A percentile compares a stretch with the other conserved stretches of the same genome.
Conservation (phyloP, 2,888 invertebrate species). For the Sphaeridia pumilis region DNA sequence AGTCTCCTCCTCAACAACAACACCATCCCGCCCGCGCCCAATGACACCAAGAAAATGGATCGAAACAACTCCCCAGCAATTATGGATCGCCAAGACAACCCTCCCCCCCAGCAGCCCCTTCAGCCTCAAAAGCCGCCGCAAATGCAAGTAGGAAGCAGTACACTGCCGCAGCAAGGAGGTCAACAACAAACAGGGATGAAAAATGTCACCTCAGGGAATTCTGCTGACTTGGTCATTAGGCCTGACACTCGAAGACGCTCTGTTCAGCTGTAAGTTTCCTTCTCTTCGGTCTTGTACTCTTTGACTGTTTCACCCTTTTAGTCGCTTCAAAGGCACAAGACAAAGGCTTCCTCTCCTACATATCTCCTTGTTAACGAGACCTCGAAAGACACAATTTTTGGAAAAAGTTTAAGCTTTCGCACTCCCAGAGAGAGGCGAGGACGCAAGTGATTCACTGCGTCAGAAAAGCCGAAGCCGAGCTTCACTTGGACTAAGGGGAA, state of each 20-base stretch:
- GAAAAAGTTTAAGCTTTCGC: too few species aligned
- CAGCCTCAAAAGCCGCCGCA: not conserved
- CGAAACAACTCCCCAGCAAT: not conserved
- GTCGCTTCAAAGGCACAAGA: too few species aligned
- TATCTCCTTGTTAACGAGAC: too few species aligned
- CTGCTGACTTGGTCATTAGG: slow-evolving; percentile 29
- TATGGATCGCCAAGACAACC: slow-evolving; percentile 1
- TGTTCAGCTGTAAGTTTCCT: slow-evolving; percentile 36
- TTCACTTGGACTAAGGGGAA: too few species aligned
- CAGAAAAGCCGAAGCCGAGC: too few species aligned
- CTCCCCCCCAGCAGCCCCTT: slow-evolving; percentile 1
- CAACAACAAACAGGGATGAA: slow-evolving; percentile 13
- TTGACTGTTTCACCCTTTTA: too few species aligned
- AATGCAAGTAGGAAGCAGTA: too few species aligned
- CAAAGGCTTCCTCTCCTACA: too few species aligned
- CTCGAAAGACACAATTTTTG: too few species aligned
- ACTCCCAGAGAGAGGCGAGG: too few species aligned
- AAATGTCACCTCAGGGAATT: slow-evolving; percentile 11
- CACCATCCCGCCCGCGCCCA: slow-evolving; percentile 20
- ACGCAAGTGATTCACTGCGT: too few species aligned
- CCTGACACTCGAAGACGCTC: slow-evolving; percentile 27
- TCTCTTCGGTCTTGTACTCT: too few species aligned
- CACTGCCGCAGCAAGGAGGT: slow-evolving; percentile 7
- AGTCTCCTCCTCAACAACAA: slow-evolving; percentile 29
- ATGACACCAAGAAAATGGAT: slow-evolving; percentile 6